A percentile compares a stretch with the other conserved stretches of the same genome.
Conservation (phyloP, 2,113 vertebrate species). For the Pangasianodon gigas region DNA sequence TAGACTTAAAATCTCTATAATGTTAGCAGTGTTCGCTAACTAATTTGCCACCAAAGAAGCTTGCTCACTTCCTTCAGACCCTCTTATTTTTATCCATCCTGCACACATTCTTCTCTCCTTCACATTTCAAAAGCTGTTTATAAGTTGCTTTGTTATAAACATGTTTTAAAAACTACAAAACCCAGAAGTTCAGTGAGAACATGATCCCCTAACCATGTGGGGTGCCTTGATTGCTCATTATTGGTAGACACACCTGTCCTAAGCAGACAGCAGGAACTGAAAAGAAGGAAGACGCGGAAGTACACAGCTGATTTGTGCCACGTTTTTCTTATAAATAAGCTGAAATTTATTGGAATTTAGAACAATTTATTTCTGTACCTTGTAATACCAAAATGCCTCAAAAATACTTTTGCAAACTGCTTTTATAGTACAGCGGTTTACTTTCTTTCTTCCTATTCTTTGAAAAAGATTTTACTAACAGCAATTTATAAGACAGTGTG, state of each 20-base stretch:
- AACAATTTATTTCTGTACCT: no score
- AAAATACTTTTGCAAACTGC: not conserved
- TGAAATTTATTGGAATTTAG: no score
- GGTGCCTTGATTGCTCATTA: not conserved
- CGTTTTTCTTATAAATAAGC: no score
- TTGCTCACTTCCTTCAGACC: not conserved
- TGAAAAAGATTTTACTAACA: not conserved
- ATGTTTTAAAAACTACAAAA: not conserved
- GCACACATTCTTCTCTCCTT: not conserved
- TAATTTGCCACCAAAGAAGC: no score
- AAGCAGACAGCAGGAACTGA: not conserved
- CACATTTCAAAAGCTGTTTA: not conserved
- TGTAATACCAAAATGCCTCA: no score
- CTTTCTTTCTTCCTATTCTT: not conserved
- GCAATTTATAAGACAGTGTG: not conserved
- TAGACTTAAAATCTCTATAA: not conserved
- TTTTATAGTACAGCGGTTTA: not conserved
- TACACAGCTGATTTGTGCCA: no score
- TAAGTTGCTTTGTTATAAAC: not conserved
- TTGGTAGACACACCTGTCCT: not conserved
- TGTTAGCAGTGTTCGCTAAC: not conserved
- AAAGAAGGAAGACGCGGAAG: not conserved
- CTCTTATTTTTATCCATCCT: not conserved
- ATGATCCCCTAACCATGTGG: not conserved
- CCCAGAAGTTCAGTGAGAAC: not conserved